Evolutionary conservation across 2,797 vertebrate genomes (phyloP).

Genomic region (Bothrops alternatus): DNA sequence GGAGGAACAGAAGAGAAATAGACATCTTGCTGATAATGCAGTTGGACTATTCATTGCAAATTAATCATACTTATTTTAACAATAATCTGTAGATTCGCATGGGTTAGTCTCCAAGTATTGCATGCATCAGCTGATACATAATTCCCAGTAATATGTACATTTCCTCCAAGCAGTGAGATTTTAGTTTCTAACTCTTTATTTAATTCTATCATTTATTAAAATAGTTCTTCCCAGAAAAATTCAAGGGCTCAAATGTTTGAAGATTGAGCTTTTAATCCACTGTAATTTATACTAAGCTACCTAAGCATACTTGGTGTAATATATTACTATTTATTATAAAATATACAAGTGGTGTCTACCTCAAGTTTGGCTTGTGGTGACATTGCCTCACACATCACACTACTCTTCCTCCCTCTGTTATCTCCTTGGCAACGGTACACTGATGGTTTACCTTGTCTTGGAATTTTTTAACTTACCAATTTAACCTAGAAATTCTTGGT

Average conservation of each 20-base stretch:
- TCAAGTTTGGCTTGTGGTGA: neutral
- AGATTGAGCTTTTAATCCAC: neutral
- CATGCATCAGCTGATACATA: slow-evolving; percentile 7
- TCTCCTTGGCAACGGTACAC: neutral
- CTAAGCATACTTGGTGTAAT: neutral
- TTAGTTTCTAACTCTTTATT: slow-evolving; percentile 7
- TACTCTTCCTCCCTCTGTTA: neutral
- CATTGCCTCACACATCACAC: neutral
- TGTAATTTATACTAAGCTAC: neutral
- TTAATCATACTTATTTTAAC: slow-evolving; percentile 3
- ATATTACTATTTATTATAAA: neutral
- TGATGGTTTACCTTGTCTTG: neutral
- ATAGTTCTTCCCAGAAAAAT: neutral
- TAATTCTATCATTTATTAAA: slow-evolving; percentile 8
- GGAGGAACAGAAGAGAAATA: slow-evolving; percentile 1
- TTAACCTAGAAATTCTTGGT: neutral
- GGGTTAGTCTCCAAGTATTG: slow-evolving; percentile 10
- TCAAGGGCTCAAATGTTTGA: neutral
- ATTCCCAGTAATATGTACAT: neutral
- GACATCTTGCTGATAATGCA: neutral
- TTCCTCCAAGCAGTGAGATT: neutral
- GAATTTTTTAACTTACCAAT: neutral
- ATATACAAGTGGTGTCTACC: neutral
- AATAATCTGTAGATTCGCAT: neutral
- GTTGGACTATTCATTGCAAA: slow-evolving; percentile 18